Base-by-base conservation (phyloP, 2,113 vertebrate species). In the Variabilichromis moorii region DNA sequence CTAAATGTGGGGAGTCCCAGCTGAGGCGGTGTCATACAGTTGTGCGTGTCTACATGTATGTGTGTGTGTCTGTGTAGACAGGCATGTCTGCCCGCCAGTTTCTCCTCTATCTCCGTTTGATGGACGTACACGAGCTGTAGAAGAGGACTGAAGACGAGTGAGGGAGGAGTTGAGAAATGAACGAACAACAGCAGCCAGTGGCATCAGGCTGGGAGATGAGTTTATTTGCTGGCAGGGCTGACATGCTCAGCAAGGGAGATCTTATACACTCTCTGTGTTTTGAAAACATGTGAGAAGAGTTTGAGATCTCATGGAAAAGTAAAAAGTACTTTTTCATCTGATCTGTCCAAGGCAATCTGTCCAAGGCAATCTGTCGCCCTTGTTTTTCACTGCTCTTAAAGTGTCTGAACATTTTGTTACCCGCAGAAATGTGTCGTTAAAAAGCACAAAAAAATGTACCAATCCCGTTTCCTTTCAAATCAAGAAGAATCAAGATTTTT, bases 191-290 rank as follows among this genome's bases (percentile, higher is more conserved):
- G 89, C 87, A 88, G 85, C 73, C 73, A 53, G 79, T 87, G 82
- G 82, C 81, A 71, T 86, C 85, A 91, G 87, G 76, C 63, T 80
- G 82, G 50, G 81, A 82, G 86, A 92, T 47, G 81, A 90, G 83
- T 82, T 93, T 28, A 88, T 86, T 78, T 90, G 80, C 89, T 89
- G 90, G 88, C 17, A 87, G 88, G 9, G 26, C 83, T 88, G 88
- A 89, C 87, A 76, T 31, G 66, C 68, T 82, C 88, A 80, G 11
- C 90, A 57, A 80, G 76, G 80, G 21, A 88, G 86, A 88, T 81
- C 57, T 85, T 21, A 2, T 53, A 51, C 80, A 17, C 3, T 76
- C 80, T 1, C 37, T 50, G 31, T 50, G 16, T 28, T 40, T 35
- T 66, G 26, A n/a, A 81, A 26, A 57, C 50, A 28, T 16, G 21